These are phyloP conservation scores for Sebastiscus tertius DNA, from an alignment of 2,797 vertebrate genomes.

Conservation along the genomic window DNA sequence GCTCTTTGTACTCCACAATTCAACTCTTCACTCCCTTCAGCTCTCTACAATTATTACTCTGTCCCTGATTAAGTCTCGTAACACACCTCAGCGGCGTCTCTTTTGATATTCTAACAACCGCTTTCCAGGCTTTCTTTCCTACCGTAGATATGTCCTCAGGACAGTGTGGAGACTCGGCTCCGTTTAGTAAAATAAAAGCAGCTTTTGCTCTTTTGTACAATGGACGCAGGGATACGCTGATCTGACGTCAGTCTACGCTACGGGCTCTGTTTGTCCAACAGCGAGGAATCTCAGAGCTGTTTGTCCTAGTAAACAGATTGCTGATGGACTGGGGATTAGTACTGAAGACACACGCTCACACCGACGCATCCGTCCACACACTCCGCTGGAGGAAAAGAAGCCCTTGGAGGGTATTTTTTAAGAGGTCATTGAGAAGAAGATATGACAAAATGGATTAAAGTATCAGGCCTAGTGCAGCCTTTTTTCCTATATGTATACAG, in stretches of 20 bases:
- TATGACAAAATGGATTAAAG: constrained; percentile 58
- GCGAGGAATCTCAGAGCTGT: constrained; percentile 33
- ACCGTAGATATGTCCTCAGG: constrained; percentile 25
- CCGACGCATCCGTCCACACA: constrained; percentile 45
- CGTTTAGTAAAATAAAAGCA: constrained; percentile 47
- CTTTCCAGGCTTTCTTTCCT: constrained; percentile 17
- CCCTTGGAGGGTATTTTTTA: constrained; percentile 67
- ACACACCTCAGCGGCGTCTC: neutral
- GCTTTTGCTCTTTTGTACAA: constrained; percentile 33
- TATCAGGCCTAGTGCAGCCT: constrained; percentile 39
- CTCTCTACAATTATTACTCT: constrained; percentile 16
- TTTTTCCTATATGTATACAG: constrained; percentile 54
- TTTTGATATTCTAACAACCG: constrained; percentile 2
- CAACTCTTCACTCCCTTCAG: neutral
- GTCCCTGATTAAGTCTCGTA: constrained; percentile 35
- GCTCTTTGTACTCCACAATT: constrained; percentile 38
- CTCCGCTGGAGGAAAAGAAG: constrained; percentile 70
- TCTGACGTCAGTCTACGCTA: constrained; percentile 52
- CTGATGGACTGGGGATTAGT: constrained; percentile 52
- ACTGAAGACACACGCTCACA: constrained; percentile 17
- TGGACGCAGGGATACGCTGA: constrained; percentile 39
- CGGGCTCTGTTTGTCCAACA: constrained; percentile 34
- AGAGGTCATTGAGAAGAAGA: constrained; percentile 68
- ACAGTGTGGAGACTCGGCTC: constrained; percentile 10
- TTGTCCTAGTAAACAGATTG: constrained; percentile 39